Evolutionary conservation across 2,888 invertebrate genomes (phyloP).

Genomic region (Dermolepida albohirtum): DNA sequence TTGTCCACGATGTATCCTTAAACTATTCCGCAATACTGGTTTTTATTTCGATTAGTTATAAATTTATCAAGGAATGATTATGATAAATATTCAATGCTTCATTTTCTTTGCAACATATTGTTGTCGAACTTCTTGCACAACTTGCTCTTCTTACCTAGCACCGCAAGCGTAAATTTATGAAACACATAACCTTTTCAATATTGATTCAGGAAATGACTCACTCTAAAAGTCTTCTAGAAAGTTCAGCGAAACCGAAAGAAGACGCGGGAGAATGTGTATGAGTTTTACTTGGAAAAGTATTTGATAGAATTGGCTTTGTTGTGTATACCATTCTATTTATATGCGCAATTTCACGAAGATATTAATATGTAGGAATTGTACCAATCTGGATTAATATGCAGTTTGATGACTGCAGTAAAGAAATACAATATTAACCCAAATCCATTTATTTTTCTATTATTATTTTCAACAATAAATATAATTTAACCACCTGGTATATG

Average conservation of each 20-base stretch:
- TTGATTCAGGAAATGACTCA: conserved; percentile 52
- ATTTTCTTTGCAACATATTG: conserved; percentile 54
- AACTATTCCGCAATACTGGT: conserved; percentile 55
- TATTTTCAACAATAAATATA: not conserved
- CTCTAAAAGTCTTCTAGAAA: conserved; percentile 55
- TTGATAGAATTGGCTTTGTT: conserved; percentile 59
- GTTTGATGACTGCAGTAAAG: not conserved
- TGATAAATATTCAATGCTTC: conserved; percentile 51
- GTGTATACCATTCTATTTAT: conserved; percentile 48
- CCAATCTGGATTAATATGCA: too few relatives aligned
- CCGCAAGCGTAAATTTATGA: too few relatives aligned
- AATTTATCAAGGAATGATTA: conserved; percentile 58
- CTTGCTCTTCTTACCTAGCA: conserved; percentile 56
- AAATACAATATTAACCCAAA: not conserved
- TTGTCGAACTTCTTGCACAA: conserved; percentile 53
- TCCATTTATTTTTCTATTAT: not conserved
- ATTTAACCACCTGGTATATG: conserved; percentile 50
- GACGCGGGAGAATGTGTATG: conserved; percentile 56
- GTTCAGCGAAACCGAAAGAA: conserved; percentile 45
- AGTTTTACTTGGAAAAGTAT: conserved; percentile 56
- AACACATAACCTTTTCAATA: not conserved
- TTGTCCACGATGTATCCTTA: too few relatives aligned
- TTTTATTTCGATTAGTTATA: conserved; percentile 57
- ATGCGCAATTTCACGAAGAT: not conserved
- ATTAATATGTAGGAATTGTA: not conserved